A percentile compares a stretch with the other conserved stretches of the same genome.
These are phyloP conservation scores for Mesembrinibis cayennensis DNA, from an alignment of 2,113 vertebrate species.

Conservation along the genomic window DNA sequence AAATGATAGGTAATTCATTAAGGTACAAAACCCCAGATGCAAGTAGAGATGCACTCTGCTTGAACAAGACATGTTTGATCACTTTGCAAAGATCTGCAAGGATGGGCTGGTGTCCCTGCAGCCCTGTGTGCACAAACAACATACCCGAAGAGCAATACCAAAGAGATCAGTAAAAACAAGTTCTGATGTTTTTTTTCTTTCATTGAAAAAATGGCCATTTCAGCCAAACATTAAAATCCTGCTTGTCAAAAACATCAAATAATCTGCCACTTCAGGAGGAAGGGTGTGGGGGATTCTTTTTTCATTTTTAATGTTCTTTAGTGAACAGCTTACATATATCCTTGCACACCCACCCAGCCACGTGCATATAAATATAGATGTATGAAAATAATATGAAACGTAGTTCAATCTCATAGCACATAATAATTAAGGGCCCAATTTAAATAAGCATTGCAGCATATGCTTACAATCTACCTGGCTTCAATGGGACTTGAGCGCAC, in stretches of 20 bases:
- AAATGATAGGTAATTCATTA: not conserved
- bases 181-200: not conserved
- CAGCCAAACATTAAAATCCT: not conserved
- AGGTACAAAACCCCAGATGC: not conserved
- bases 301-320: not conserved
- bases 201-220: not conserved
- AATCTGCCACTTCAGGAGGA: not conserved
- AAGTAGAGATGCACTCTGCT: not conserved
- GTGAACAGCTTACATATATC: slow-evolving; percentile 36
- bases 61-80: rapidly evolving
- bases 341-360: slow-evolving; percentile 9
- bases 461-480: slow-evolving; percentile 54
- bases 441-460: slow-evolving; percentile 58
- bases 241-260: slow-evolving; percentile 8
- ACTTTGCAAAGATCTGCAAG: not conserved
- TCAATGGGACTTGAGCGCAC: slow-evolving; percentile 11
- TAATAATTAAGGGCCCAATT: slow-evolving; percentile 57
- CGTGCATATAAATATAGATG: not conserved
- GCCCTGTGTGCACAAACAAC: not conserved
- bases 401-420: slow-evolving; percentile 49
- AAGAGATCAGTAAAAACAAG: not conserved
- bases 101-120: not conserved
- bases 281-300: not conserved
- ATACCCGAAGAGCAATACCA: not conserved
- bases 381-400: not conserved